Evolutionary conservation across 2,797 vertebrate genomes (phyloP), one percentile per base, ranked within the genome.

Genomic region (Amblyopsis hoosieri): DNA sequence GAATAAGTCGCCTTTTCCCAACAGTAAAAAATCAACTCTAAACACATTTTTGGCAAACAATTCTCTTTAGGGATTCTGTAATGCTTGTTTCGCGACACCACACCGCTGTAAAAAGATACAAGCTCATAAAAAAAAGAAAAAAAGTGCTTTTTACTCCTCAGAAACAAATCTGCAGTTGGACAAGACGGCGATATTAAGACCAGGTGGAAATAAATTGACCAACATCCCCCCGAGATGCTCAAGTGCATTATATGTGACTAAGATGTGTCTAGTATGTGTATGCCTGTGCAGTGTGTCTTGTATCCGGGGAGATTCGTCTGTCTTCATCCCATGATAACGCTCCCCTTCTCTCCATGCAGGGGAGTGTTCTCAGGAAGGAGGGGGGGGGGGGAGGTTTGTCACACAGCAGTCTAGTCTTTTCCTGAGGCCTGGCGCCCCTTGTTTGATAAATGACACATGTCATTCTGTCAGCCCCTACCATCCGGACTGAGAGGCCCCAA

Each of bases 381-480:
- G 17, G 17, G 94, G 95, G 95, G 95, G 95, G 96, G 94, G 96
- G 95, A 96, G 95, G 95, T 97, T 97, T 97, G 97, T 98, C 94
- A 93, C 93, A 92, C 75, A 92, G 86, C 78, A 61, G 80, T 86
- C 87, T 87, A 78, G 80, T 93, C 88, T 94, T 94, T 97, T 96
- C 95, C 96, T 95, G 95, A 96, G 96, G 96, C 95, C 95, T 95
- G 96, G 96, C 95, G 95, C 94, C 95, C 82, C 88, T 67, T 52
- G 69, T 96, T 97, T 99, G 98, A 99, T 99, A 99, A 99, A 99
- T 99, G 98, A 99, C 98, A 99, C 96, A 94, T 95, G 97, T 97
- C 98, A 99, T 99, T 98, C 96, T 99, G 98, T 99, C 98, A 97
- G 94, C 89, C 94, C 94, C 94, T 97, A 96, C 97, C 96, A 96